Conservation (phyloP, 2,888 invertebrate species). For the Zhuqinia jingwanae region DNA sequence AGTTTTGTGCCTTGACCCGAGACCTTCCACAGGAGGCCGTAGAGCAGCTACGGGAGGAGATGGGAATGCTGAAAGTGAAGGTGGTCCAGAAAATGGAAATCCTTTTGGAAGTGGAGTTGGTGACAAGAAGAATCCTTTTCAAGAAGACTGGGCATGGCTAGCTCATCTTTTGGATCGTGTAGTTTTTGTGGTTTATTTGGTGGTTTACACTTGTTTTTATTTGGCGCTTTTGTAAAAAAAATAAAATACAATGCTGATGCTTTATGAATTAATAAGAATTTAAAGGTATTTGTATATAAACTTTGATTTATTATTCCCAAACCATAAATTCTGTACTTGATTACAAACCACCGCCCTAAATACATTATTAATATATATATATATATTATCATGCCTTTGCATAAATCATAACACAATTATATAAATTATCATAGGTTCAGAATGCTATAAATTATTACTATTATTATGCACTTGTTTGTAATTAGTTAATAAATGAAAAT, state of each 20-base stretch:
- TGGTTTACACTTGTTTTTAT: slow-evolving; percentile 77
- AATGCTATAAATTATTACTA: too few relatives aligned
- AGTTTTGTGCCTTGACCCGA: slow-evolving; percentile 78
- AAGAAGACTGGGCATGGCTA: slow-evolving; percentile 79
- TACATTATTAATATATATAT: too few relatives aligned
- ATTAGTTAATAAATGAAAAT: too few relatives aligned
- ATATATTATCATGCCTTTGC: background rate
- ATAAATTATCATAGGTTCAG: too few relatives aligned
- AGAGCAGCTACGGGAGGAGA: background rate
- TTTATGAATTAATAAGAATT: too few relatives aligned
- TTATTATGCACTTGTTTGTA: too few relatives aligned
- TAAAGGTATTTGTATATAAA: too few relatives aligned
- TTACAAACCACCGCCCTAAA: too few relatives aligned
- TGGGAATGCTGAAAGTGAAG: slow-evolving; percentile 56
- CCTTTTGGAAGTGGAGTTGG: slow-evolving; percentile 69
- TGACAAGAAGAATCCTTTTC: slow-evolving; percentile 74
- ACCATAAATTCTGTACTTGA: too few relatives aligned
- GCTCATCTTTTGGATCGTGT: slow-evolving; percentile 78
- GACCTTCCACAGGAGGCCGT: slow-evolving; percentile 72
- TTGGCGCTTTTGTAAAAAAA: slow-evolving; percentile 77
- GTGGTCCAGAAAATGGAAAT: slow-evolving; percentile 74
- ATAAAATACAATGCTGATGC: too few relatives aligned
- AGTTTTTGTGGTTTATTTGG: slow-evolving; percentile 77
- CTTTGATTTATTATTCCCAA: too few relatives aligned
- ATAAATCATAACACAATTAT: background rate